phyloP scores from a whole-genome alignment of 2,888 invertebrate species.

The Pterobdella sp. region DNA sequence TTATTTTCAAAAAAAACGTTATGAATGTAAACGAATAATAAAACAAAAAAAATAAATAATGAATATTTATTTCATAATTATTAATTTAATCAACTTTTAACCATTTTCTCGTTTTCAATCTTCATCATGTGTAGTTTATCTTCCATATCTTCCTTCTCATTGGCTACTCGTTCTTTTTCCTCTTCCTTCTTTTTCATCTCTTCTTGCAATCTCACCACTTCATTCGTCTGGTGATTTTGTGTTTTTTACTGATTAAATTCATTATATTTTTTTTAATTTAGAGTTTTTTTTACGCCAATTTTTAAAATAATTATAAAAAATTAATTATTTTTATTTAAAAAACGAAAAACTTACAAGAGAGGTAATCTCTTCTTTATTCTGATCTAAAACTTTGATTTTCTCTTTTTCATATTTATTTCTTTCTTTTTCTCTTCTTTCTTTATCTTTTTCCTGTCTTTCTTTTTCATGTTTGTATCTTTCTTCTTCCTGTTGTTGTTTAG shows the following conservation, averaged over 20 bases:
- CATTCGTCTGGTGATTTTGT: background rate
- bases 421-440: constrained; percentile 14
- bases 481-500: constrained; percentile 22
- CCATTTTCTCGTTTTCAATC: constrained; percentile 7
- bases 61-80: too few species aligned
- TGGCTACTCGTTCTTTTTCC: background rate
- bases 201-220: background rate
- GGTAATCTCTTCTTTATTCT: background rate
- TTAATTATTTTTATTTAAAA: too few species aligned
- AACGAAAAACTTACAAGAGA: too few species aligned
- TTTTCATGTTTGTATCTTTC: constrained; percentile 2
- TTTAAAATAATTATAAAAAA: too few species aligned
- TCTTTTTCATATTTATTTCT: constrained; percentile 7
- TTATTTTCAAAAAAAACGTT: too few species aligned
- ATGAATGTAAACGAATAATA: too few species aligned
- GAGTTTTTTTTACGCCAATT: too few species aligned
- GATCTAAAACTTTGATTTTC: background rate
- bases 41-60: background rate
- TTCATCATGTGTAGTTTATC: background rate
- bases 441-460: constrained; percentile 5
- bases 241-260: too few species aligned
- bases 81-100: too few species aligned
- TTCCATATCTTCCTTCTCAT: background rate
- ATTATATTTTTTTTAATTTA: too few species aligned
- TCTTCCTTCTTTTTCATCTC: background rate